These are phyloP conservation scores for Dicrostonyx torquatus DNA, from an alignment of 2,797 vertebrate species.

Conservation along the genomic window DNA sequence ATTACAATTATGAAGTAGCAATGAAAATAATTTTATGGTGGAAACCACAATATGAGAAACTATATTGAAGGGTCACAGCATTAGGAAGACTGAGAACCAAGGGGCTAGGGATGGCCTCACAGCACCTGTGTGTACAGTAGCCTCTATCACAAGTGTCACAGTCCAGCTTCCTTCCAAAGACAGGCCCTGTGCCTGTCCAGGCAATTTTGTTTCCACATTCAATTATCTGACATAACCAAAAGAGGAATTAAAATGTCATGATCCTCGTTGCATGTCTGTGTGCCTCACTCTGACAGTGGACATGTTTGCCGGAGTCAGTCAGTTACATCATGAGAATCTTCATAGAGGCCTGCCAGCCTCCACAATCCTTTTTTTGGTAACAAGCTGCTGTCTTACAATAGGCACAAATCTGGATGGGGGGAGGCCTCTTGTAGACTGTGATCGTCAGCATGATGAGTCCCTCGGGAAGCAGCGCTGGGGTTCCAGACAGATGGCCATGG, in stretches of 20 bases:
- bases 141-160: neutral
- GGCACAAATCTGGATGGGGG: neutral
- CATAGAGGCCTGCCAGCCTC: neutral
- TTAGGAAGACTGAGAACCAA: neutral
- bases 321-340: neutral
- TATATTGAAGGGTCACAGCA: too few relatives aligned
- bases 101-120: too few relatives aligned
- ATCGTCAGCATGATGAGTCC: neutral
- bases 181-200: too few relatives aligned
- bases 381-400: neutral
- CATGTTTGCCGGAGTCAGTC: neutral
- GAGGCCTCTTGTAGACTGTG: neutral
- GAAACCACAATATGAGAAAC: neutral
- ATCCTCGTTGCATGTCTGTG: neutral
- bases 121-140: neutral
- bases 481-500: neutral
- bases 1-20: neutral
- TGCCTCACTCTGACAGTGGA: neutral
- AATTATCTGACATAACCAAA: conserved; percentile 24
- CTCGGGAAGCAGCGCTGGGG: neutral
- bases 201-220: neutral
- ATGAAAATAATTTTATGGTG: neutral
- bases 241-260: neutral
- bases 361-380: conserved; percentile 36
- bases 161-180: neutral